Evolutionary conservation across 1,140 invertebrate genomes (phyloP), one percentile per base, ranked within the genome.

Genomic region (Lanistes nyassanus): DNA sequence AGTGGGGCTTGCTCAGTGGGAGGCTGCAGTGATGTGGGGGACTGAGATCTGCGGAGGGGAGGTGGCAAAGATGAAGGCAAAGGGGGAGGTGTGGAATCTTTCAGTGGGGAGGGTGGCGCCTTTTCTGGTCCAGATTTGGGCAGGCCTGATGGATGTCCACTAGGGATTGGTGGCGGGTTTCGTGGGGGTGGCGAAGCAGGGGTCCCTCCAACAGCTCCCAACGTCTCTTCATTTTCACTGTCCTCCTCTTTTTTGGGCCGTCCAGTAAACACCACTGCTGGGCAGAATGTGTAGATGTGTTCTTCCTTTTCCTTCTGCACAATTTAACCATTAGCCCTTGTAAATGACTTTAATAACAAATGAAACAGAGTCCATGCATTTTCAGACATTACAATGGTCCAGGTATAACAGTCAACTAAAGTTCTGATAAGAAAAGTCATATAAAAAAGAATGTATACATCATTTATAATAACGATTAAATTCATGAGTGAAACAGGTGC

Each of bases 231-330:
- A 16, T 66, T 62, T 62, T 60, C 60, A 16, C 26, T 21, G 5
- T 62, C 66, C 34, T 47, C 37, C n/a, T 62, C 34, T 23, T 65
- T 55, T 21, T 31, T 42, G 9, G 23, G 26, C n/a, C 19, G 6
- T 5, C 37, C 58, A 19, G 36, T 58, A 58, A 39, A 36, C 9
- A 78, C 71, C 6, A 81, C 80, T 55, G 80, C 80, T 36, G 81
- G 76, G 65, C 76, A 77, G 36, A 80, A 67, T 23, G 75, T 75
- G 75, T 80, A 80, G 0, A 79, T 73, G 58, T 81, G 79, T 26
- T 80, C 78, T 70, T 77, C 73, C n/a, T 69, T 51, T 70, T 79
- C 73, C 37, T 60, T 71, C 80, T 81, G 76, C 23, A 75, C 34
- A 56, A 66, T 13, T 29, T 47, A 47, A 47, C 19, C 9, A 47